A percentile compares a stretch with the other conserved stretches of the same genome.
Conservation (phyloP, 2,797 vertebrate genomes). For the Gambusia yucatana region DNA sequence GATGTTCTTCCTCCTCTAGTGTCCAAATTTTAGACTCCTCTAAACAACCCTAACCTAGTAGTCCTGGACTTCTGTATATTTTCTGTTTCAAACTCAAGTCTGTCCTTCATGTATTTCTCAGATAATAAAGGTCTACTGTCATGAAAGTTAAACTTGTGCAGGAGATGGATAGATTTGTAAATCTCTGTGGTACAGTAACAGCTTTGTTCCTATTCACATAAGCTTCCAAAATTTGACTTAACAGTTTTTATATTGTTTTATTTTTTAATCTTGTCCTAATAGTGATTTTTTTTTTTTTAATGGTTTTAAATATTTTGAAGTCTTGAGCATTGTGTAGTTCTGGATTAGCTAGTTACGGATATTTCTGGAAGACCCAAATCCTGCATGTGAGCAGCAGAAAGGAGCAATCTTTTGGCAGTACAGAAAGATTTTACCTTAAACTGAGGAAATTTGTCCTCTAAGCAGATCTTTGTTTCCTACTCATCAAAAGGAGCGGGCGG, state of each 20-base stretch:
- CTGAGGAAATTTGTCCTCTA: not conserved
- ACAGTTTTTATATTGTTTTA: too few species aligned
- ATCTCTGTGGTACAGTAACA: too few species aligned
- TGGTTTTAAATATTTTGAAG: too few species aligned
- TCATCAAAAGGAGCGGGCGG: not conserved
- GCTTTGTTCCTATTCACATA: too few species aligned
- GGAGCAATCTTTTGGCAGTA: too few species aligned
- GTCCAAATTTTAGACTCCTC: not conserved
- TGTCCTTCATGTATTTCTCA: not conserved
- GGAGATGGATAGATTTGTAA: not conserved
- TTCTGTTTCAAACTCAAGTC: not conserved
- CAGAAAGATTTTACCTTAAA: not conserved
- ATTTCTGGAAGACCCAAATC: not conserved
- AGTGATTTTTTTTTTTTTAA: too few species aligned
- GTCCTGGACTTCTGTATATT: not conserved
- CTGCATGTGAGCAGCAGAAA: not conserved
- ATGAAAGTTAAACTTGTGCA: not conserved
- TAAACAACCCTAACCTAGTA: not conserved
- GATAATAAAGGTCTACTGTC: not conserved
- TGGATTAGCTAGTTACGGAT: not conserved
- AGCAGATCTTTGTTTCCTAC: not conserved
- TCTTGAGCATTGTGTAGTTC: not conserved
- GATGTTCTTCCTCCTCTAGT: not conserved
- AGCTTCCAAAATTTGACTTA: too few species aligned
- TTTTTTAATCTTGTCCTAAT: too few species aligned